Percentiles rank a stretch among this genome's conserved stretches.
These are phyloP conservation scores for Ageneiosus marmoratus DNA, from an alignment of 2,113 vertebrate genomes.

Conservation along the genomic window DNA sequence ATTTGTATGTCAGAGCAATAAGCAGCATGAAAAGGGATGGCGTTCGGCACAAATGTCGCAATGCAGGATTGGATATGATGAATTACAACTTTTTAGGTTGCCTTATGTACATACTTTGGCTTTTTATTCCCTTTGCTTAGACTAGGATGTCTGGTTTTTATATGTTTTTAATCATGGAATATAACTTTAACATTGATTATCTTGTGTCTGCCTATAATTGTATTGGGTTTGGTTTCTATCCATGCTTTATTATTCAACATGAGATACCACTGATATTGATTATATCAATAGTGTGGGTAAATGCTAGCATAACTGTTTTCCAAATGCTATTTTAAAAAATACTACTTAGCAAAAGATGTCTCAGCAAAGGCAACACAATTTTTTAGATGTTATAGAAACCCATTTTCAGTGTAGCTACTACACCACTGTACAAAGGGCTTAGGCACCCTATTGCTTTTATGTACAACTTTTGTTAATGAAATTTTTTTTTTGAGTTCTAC, in stretches of 20 bases:
- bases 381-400: not conserved
- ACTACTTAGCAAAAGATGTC: not conserved
- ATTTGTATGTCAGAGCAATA: constrained; percentile 93
- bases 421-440: not conserved
- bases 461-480: too few relatives aligned
- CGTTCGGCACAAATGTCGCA: constrained; percentile 65
- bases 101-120: not conserved
- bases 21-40: constrained; percentile 73
- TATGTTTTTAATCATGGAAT: constrained; percentile 34
- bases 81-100: constrained; percentile 43
- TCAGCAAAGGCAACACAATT: not conserved
- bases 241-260: constrained; percentile 30
- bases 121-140: not conserved
- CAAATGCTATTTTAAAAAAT: not conserved
- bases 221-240: constrained; percentile 23
- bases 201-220: constrained; percentile 18
- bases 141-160: constrained; percentile 31
- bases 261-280: constrained; percentile 32
- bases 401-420: not conserved
- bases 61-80: constrained; percentile 54
- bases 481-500: too few relatives aligned
- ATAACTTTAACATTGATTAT: constrained; percentile 44
- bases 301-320: not conserved
- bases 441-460: too few relatives aligned
- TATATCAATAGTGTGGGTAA: not conserved